These are phyloP conservation scores for Apotomis capreana DNA, from an alignment of 2,888 invertebrate genomes.

Conservation along the genomic window DNA sequence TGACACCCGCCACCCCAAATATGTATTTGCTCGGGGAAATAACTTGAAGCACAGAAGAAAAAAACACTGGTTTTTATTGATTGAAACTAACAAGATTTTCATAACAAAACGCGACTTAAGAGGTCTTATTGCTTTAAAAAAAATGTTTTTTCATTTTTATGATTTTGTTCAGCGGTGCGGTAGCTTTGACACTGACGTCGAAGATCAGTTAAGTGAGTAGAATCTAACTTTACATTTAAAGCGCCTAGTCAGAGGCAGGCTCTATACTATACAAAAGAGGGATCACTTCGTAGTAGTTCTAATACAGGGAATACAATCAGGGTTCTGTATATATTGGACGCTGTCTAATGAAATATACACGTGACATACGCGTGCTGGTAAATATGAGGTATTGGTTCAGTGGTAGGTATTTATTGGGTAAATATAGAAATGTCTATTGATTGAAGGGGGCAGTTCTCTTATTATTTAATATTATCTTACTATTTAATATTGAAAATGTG, in stretches of 20 bases:
- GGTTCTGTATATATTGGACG: constrained; percentile 6
- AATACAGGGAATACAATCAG: neutral
- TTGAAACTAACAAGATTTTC: neutral
- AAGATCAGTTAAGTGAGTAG: no score
- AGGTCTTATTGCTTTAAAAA: no score
- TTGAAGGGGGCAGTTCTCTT: neutral
- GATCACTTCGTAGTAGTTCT: neutral
- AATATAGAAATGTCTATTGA: neutral
- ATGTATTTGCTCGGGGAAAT: neutral
- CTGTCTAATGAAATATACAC: constrained; percentile 29
- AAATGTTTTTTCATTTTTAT: no score
- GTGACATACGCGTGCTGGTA: constrained; percentile 1
- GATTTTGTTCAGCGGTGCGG: no score
- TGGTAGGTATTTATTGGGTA: constrained; percentile 3
- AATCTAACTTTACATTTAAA: no score
- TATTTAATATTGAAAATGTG: no score
- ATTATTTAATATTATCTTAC: no score
- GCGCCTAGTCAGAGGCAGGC: no score
- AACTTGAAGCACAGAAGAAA: neutral
- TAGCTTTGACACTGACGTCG: no score
- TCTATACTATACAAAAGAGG: neutral
- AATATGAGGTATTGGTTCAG: constrained; percentile 1
- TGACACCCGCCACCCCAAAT: constrained; percentile 21
- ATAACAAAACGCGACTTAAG: no score
- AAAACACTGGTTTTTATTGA: no score